A percentile compares a stretch with the other conserved stretches of the same genome.
These are phyloP conservation scores for Tyria jacobaeae DNA, from an alignment of 2,888 invertebrate genomes.

Conservation along the genomic window DNA sequence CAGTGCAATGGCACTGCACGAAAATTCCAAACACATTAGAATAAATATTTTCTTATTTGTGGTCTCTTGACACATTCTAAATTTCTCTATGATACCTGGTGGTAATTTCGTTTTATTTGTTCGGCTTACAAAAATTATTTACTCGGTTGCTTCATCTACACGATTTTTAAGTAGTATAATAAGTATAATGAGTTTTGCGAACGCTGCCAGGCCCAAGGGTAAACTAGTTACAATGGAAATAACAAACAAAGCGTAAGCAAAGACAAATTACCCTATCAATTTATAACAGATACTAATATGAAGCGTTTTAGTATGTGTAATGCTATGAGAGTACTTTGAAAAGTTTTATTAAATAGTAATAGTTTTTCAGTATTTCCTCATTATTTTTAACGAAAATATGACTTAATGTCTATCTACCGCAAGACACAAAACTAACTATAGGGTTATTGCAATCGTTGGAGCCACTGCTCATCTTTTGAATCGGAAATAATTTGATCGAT, in stretches of 20 bases:
- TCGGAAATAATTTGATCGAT: too few relatives aligned
- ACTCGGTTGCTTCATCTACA: constrained; percentile 63
- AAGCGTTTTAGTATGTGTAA: background rate
- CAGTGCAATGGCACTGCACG: constrained; percentile 64
- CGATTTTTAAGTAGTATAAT: constrained; percentile 69
- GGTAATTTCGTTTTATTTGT: constrained; percentile 65
- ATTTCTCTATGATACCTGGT: constrained; percentile 61
- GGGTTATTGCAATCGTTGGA: too few relatives aligned
- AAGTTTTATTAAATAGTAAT: background rate
- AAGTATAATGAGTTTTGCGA: constrained; percentile 63
- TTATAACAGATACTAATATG: background rate
- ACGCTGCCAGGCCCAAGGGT: constrained; percentile 59
- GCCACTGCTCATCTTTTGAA: too few relatives aligned
- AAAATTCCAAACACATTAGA: constrained; percentile 60
- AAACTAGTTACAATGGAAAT: constrained; percentile 66
- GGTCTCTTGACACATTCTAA: constrained; percentile 64
- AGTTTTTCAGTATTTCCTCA: background rate
- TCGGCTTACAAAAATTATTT: constrained; percentile 61
- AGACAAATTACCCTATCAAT: too few relatives aligned
- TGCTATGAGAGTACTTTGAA: background rate
- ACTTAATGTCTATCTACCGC: background rate
- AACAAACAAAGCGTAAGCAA: too few relatives aligned
- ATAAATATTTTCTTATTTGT: constrained; percentile 60
- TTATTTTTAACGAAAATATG: background rate
- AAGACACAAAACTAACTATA: background rate